Conservation (phyloP, 2,113 vertebrate genomes). For the Anser cygnoides region DNA sequence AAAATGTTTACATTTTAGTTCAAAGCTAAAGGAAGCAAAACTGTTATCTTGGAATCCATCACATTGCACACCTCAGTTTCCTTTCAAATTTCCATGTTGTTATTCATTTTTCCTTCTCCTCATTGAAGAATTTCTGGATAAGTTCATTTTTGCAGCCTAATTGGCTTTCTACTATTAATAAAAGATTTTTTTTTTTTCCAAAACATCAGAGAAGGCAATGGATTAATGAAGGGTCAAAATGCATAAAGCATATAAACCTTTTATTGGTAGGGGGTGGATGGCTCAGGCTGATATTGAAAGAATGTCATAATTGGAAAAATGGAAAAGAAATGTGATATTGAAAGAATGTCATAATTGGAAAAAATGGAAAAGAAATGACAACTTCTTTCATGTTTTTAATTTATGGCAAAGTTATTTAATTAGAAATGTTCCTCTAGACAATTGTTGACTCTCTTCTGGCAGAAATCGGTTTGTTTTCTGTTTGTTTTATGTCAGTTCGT, state of each 20-base stretch:
- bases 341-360: not conserved
- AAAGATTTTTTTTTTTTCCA: not conserved
- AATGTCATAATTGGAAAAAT: not conserved
- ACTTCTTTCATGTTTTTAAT: not conserved
- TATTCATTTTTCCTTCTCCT: not conserved
- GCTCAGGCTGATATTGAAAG: not conserved
- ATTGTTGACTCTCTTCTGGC: not conserved
- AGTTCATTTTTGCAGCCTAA: not conserved
- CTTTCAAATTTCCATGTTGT: not conserved
- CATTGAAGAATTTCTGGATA: not conserved
- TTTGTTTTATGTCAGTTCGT: not conserved
- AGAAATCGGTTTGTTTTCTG: not conserved
- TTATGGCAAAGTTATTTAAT: not conserved
- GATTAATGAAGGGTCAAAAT: not conserved
- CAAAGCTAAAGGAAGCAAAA: not conserved
- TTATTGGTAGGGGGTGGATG: not conserved
- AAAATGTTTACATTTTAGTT: not conserved
- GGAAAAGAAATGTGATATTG: not conserved
- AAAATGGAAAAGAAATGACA: not conserved
- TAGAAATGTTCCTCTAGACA: not conserved
- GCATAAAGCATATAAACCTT: fast-evolving
- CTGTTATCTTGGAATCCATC: not conserved
- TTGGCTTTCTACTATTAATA: not conserved
- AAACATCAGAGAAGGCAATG: not conserved
- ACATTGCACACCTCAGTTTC: not conserved